Conservation (phyloP, 2,797 vertebrate species). For the Cichlasoma orientale region DNA sequence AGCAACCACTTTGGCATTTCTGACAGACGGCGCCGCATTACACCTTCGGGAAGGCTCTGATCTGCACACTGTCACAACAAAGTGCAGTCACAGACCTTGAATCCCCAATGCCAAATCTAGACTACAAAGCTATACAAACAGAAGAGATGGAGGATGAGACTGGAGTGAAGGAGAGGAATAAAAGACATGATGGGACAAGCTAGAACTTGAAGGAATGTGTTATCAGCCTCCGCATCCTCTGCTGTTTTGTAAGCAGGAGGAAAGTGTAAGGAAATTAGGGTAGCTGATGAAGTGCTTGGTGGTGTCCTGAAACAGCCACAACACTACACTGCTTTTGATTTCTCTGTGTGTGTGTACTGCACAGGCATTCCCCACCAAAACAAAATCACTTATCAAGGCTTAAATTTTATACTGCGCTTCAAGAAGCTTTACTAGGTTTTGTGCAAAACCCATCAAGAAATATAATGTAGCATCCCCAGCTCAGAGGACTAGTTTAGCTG, state of each 20-base stretch:
- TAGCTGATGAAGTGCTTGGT: constrained; percentile 34
- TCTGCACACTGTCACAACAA: constrained; percentile 15
- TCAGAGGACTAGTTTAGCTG: constrained; percentile 16
- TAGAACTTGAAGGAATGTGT: constrained; percentile 52
- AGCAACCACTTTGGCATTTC: constrained; percentile 11
- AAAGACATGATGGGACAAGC: constrained; percentile 24
- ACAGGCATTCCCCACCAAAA: neutral
- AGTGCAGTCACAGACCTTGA: constrained; percentile 41
- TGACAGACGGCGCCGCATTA: constrained; percentile 6
- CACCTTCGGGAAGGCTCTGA: constrained; percentile 17
- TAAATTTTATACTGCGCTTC: neutral
- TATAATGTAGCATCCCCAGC: neutral
- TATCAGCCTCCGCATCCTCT: constrained; percentile 32
- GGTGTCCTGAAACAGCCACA: constrained; percentile 21
- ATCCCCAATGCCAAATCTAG: constrained; percentile 22
- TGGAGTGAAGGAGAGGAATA: neutral
- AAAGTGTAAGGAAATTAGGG: constrained; percentile 41
- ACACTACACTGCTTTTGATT: constrained; percentile 9
- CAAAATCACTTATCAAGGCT: neutral
- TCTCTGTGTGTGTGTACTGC: neutral
- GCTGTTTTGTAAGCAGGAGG: constrained; percentile 39
- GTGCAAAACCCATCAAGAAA: neutral
- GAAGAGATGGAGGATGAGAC: neutral
- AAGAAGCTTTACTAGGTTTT: neutral
- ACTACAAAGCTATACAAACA: constrained; percentile 17